Evolutionary conservation across 1,140 invertebrate species (phyloP), one percentile per base, ranked within the genome.

Genomic region (Drosophila repleta): DNA sequence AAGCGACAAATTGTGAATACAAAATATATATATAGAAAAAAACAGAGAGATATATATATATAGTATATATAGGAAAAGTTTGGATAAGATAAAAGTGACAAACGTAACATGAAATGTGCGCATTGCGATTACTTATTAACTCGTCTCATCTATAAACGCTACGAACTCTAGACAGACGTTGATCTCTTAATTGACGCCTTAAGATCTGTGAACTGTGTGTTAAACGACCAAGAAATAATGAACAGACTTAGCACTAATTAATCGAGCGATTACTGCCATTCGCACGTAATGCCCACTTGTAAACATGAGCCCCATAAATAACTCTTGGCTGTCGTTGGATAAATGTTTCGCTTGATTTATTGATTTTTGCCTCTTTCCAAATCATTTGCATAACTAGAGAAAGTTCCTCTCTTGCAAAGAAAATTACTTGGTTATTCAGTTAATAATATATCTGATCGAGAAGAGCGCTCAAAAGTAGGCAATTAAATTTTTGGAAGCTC

Each of bases 31-130:
- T 72, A 52, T 3, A 61, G n/a, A n/a, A 32, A 43, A 17, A 21
- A 17, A 24, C 48, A 37, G 39, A 70, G 43, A 65, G 26, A 61
- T 29, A 57, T 13, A 46, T 11, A 46, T 41, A 11, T 10, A 43
- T 43, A 7, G 6, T 43, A 8, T 1, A 52, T 17, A 43, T 35
- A 15, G 46, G 46, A 41, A 45, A 55, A 53, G 24, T 29, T 61
- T n/a, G n/a, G n/a, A n/a, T n/a, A n/a, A n/a, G n/a, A n/a, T n/a
- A n/a, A 15, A 60, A 76, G 74, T 76, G 61, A 21, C n/a, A 51
- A 60, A 65, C 57, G 67, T 48, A 85, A 66, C 49, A 85, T 85
- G 81, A 85, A 85, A 85, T 75, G 81, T 85, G 78, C 81, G 81
- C 52, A 63, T 46, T 68, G 65, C 11, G 20, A 65, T 66, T 60